A percentile compares a stretch with the other conserved stretches of the same genome.
These are phyloP conservation scores for Agrilus cyanescens DNA, from an alignment of 2,888 invertebrate genomes.

Conservation along the genomic window DNA sequence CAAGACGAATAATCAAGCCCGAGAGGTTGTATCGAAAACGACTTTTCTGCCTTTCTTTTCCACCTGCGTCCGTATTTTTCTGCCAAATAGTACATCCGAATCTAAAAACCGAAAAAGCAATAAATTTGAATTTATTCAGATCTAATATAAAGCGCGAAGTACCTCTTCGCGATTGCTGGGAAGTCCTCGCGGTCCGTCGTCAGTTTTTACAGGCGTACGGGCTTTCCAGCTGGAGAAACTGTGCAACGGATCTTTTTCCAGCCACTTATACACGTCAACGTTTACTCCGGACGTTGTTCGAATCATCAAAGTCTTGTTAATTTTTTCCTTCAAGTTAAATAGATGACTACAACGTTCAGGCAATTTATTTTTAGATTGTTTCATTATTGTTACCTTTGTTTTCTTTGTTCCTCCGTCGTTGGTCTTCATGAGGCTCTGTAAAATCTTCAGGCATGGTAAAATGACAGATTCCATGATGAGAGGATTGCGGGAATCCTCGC, in stretches of 20 bases:
- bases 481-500: slow-evolving; percentile 65
- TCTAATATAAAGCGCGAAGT: slow-evolving; percentile 1
- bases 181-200: slow-evolving; percentile 26
- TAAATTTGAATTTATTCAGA: slow-evolving; percentile 3
- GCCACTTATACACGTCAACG: slow-evolving; percentile 63
- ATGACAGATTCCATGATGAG: slow-evolving; percentile 85
- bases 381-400: slow-evolving; percentile 32
- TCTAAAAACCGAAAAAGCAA: slow-evolving; percentile 12
- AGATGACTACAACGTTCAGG: background rate
- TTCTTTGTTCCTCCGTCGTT: slow-evolving; percentile 43
- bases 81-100: slow-evolving; percentile 45
- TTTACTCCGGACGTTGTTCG: slow-evolving; percentile 41
- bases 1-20: slow-evolving; percentile 59
- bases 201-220: slow-evolving; percentile 42
- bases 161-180: slow-evolving; percentile 23
- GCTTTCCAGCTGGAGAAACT: slow-evolving; percentile 63
- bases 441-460: slow-evolving; percentile 84
- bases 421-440: slow-evolving; percentile 70
- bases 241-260: slow-evolving; percentile 55
- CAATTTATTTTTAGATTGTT: background rate
- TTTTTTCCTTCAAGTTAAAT: slow-evolving; percentile 31
- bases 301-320: slow-evolving; percentile 26
- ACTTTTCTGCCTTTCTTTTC: slow-evolving; percentile 30
- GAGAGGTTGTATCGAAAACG: slow-evolving; percentile 40
- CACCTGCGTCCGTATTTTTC: slow-evolving; percentile 69